Base-by-base conservation (phyloP, 2,888 invertebrate genomes). In the Hofmannophila pseudospretella region DNA sequence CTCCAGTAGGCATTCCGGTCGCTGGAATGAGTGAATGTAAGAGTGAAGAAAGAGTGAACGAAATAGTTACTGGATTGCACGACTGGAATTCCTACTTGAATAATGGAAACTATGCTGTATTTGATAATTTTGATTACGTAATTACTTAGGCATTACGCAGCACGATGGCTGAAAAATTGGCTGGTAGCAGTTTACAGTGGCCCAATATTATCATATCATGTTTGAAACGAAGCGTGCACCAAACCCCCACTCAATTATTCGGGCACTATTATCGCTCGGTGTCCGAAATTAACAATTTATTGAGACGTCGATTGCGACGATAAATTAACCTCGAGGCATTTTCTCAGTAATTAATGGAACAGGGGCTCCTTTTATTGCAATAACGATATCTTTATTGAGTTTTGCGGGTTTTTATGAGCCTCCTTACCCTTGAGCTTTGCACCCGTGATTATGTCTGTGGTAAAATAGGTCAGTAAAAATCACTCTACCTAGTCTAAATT, bases 311-410 rank as follows among this genome's bases (percentile, higher is more conserved):
- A 71, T 71, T 62, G 59, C 60, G 52, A 50, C 64, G 51, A 69
- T 78, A 75, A 79, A 77, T 78, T 74, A 59, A 56, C 56, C 55
- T 51, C 62, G 61, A 69, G 63, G 61, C 70, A 71, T 69, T 72
- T 73, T 67, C 65, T 63, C 50, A 44, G 64, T 65, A 73, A 77
- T 73, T 74, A 78, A 75, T 73, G 67, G 63, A 49, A 48, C 56
- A 47, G 59, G 56, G 63, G 61, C 59, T 60, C 52, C 58, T 69
- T 77, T 75, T 74, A 73, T 74, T 72, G 67, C 68, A 60, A 57
- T 64, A 69, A 72, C 61, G 69, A 73, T 70, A 70, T 68, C 70
- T 78, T 74, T 70, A 78, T 76, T 68, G 64, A 59, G 60, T 66
- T 75, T 65, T 60, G 52, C 62, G 65, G 59, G 60, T 60, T 67